These are phyloP conservation scores for Xiphorhynchus elegans DNA, from an alignment of 2,113 vertebrate species.

Conservation along the genomic window DNA sequence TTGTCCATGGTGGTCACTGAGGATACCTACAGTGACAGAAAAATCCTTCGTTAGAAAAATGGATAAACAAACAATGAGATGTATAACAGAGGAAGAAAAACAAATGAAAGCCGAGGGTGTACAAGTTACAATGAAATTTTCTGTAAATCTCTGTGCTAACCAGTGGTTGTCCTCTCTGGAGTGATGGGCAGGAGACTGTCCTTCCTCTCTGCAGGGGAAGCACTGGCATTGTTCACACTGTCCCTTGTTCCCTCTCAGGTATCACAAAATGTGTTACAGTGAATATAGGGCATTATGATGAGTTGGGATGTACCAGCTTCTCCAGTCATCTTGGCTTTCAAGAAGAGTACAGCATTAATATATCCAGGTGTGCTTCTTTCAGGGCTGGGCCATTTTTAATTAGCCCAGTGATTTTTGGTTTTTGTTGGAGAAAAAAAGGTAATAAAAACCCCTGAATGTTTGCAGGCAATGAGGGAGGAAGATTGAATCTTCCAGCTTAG, in stretches of 20 bases:
- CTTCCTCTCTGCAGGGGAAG: background rate
- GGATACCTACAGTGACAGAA: background rate
- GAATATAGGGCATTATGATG: background rate
- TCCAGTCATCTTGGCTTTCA: fast-evolving
- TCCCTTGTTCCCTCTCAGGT: background rate
- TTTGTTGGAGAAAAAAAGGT: background rate
- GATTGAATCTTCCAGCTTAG: background rate
- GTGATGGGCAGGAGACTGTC: background rate
- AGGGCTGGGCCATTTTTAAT: background rate
- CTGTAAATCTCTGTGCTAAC: background rate
- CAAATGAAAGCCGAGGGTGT: background rate
- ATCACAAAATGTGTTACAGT: fast-evolving
- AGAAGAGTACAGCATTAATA: background rate
- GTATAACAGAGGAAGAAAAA: background rate
- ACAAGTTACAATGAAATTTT: background rate
- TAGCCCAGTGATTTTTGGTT: background rate
- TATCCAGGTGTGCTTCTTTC: background rate
- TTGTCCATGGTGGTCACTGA: background rate
- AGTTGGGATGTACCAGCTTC: background rate
- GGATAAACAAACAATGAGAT: background rate
- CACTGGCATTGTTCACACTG: fast-evolving
- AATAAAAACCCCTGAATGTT: background rate
- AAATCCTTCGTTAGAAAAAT: background rate
- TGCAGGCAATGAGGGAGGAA: background rate
- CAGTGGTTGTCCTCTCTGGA: background rate